Conservation (phyloP, 2,113 vertebrate species). For the Triplophysa siluroides region DNA sequence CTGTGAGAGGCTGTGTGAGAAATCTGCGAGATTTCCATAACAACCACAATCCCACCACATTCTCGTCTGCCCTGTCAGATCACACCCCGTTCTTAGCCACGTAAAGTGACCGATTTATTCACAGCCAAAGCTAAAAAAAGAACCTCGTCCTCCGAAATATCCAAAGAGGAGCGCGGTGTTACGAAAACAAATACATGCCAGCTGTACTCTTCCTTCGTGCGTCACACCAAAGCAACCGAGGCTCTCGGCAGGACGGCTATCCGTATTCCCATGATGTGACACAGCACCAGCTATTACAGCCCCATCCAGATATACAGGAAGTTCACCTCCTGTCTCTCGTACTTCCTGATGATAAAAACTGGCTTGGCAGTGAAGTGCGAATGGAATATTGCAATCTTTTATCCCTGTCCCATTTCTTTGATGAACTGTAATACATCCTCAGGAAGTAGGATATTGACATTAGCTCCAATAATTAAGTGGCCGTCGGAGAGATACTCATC, state of each 20-base stretch:
- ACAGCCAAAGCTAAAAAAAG: constrained; percentile 21
- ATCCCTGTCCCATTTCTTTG: constrained; percentile 29
- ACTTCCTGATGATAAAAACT: constrained; percentile 30
- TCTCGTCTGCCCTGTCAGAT: not conserved
- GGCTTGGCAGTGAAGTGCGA: constrained; percentile 19
- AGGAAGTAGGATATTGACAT: constrained; percentile 42
- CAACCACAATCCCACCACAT: constrained; percentile 18
- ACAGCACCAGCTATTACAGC: constrained; percentile 8
- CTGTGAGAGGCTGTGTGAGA: constrained; percentile 27
- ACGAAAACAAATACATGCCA: constrained; percentile 18
- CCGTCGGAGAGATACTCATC: constrained; percentile 19
- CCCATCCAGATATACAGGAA: constrained; percentile 34
- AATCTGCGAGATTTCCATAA: constrained; percentile 34
- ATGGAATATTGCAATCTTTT: constrained; percentile 31
- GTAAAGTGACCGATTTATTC: not conserved
- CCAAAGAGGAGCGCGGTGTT: not conserved
- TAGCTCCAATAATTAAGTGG: constrained; percentile 33
- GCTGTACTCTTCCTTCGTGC: constrained; percentile 6
- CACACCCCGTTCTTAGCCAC: constrained; percentile 35
- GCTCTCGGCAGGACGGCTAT: not conserved
- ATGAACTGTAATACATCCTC: constrained; percentile 33
- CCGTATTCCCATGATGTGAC: constrained; percentile 23
- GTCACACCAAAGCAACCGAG: constrained; percentile 23
- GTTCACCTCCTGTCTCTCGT: constrained; percentile 21
- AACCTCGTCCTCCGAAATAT: not conserved